Percentiles rank a stretch among this genome's conserved stretches.
These are phyloP conservation scores for Neolamprologus sp. DNA, from an alignment of 2,113 vertebrate species.

Conservation along the genomic window DNA sequence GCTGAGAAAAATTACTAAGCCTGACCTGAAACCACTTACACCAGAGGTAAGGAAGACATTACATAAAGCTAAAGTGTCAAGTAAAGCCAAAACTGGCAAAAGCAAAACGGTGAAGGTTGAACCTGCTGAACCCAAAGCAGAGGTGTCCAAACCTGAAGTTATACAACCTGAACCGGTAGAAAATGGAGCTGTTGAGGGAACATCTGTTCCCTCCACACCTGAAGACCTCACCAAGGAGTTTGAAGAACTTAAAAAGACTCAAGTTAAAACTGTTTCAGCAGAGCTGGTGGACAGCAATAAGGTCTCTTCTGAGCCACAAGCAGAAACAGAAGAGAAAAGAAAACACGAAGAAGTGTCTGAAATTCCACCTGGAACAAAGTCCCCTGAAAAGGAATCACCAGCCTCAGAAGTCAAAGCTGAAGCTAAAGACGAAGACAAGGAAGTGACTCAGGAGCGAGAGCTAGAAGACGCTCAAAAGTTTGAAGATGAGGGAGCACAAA, in stretches of 20 bases:
- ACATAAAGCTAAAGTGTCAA: constrained; percentile 87
- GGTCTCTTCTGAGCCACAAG: not conserved
- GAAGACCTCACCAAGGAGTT: constrained; percentile 93
- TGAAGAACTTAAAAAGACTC: constrained; percentile 80
- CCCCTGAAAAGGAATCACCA: constrained; percentile 45
- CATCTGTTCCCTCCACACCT: constrained; percentile 78
- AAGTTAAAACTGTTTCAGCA: constrained; percentile 55
- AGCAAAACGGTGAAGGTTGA: constrained; percentile 71
- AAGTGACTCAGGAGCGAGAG: constrained; percentile 25
- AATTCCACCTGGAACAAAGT: constrained; percentile 20
- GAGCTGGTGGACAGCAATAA: constrained; percentile 5
- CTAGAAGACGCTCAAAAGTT: constrained; percentile 55
- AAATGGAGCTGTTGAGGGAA: constrained; percentile 56
- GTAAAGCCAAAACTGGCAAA: constrained; percentile 82
- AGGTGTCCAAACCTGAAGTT: constrained; percentile 32
- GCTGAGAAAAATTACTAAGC: constrained; percentile 84
- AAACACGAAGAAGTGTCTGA: constrained; percentile 15
- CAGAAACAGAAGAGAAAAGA: constrained; percentile 26
- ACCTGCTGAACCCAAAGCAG: constrained; percentile 49
- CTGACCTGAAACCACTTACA: constrained; percentile 92
- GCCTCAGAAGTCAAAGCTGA: constrained; percentile 43
- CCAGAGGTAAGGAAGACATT: constrained; percentile 95
- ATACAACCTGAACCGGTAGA: constrained; percentile 37
- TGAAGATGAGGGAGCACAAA: constrained; percentile 67
- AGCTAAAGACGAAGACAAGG: constrained; percentile 47